Evolutionary conservation across 2,888 invertebrate species (phyloP).

Genomic region (Caenorhabditis sp.): DNA sequence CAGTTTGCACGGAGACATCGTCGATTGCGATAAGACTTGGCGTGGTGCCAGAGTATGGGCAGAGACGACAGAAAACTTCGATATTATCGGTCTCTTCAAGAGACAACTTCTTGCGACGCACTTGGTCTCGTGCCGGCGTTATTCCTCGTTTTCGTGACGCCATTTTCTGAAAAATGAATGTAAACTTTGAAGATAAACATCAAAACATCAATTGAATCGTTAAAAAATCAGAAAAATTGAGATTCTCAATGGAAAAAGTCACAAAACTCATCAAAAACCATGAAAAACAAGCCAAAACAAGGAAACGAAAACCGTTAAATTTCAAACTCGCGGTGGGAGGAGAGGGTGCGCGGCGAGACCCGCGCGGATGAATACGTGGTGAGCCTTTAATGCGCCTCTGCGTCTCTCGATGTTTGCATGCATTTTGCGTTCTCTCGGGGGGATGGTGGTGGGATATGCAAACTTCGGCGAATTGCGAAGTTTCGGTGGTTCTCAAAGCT

Average conservation of each 20-base stretch:
- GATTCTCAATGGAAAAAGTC: conserved; percentile 11
- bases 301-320: conserved; percentile 5
- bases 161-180: conserved; percentile 48
- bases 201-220: neutral
- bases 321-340: conserved; percentile 50
- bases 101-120: conserved; percentile 53
- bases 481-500: too few relatives aligned
- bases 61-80: conserved; percentile 79
- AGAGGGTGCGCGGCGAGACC: conserved; percentile 29
- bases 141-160: conserved; percentile 61
- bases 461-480: too few relatives aligned
- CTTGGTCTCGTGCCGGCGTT: conserved; percentile 52
- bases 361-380: conserved; percentile 13
- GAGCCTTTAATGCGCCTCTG: conserved; percentile 41
- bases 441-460: too few relatives aligned
- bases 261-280: too few relatives aligned
- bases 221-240: neutral
- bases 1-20: conserved; percentile 72
- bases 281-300: conserved; percentile 30
- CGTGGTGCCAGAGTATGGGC: conserved; percentile 70
- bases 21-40: conserved; percentile 74
- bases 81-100: conserved; percentile 59
- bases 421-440: neutral
- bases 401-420: conserved; percentile 14
- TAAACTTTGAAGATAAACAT: conserved; percentile 1